A percentile compares a stretch with the other conserved stretches of the same genome.
These are phyloP conservation scores for Stenodera caucasica DNA, from an alignment of 2,888 invertebrate species.

Conservation along the genomic window DNA sequence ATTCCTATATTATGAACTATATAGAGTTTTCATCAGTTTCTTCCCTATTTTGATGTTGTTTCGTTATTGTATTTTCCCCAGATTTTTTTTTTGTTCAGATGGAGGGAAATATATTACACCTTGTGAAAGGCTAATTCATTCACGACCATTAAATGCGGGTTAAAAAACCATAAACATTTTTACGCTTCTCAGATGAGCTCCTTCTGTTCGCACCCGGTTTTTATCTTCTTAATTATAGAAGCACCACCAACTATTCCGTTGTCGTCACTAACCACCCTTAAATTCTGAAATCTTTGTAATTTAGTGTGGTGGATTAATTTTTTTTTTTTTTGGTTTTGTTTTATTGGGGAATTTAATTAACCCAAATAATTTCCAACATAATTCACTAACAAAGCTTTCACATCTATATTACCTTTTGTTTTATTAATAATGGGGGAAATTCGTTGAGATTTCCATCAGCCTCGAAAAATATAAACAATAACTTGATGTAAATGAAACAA, in stretches of 20 bases:
- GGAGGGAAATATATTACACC: slow-evolving; percentile 48
- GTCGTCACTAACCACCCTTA: slow-evolving; percentile 7
- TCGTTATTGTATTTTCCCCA: background rate
- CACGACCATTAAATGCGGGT: slow-evolving; percentile 49
- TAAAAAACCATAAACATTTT: slow-evolving; percentile 54
- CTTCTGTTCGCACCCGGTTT: slow-evolving; percentile 22
- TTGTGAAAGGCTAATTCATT: slow-evolving; percentile 48
- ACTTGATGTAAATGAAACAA: background rate
- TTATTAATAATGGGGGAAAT: background rate
- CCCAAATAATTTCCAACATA: slow-evolving; percentile 21
- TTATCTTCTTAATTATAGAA: slow-evolving; percentile 36
- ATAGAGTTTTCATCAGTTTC: background rate
- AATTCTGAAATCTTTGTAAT: slow-evolving; percentile 44
- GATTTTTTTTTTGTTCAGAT: no score
- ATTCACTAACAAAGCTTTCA: background rate
- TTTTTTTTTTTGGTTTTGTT: no score
- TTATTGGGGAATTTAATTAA: slow-evolving; percentile 37
- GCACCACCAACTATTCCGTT: slow-evolving; percentile 13
- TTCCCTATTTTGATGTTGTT: no score
- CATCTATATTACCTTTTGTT: background rate
- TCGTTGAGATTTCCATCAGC: no score
- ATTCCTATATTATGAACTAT: slow-evolving; percentile 41
- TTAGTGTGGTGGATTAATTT: slow-evolving; percentile 42
- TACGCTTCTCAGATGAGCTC: slow-evolving; percentile 44
- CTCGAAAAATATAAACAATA: no score